A percentile compares a stretch with the other conserved stretches of the same genome.
These are phyloP conservation scores for Mycogona germanica DNA, from an alignment of 2,888 invertebrate species.

Conservation along the genomic window DNA sequence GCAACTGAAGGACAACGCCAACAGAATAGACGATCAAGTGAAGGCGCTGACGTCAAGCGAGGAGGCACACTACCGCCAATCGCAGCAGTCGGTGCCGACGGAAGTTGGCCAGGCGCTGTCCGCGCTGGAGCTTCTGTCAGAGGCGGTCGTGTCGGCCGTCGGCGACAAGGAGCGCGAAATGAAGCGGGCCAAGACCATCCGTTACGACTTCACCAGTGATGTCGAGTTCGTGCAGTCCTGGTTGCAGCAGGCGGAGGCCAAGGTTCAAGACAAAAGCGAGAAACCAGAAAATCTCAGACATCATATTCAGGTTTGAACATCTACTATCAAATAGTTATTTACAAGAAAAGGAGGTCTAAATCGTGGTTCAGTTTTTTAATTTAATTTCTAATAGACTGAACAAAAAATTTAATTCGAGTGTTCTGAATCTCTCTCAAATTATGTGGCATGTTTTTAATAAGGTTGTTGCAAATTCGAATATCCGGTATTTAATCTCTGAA, in stretches of 20 bases:
- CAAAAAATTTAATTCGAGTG: too few relatives aligned
- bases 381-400: too few relatives aligned
- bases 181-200: slow-evolving; percentile 68
- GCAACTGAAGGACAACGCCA: slow-evolving; percentile 64
- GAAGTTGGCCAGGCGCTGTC: slow-evolving; percentile 70
- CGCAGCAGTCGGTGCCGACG: slow-evolving; percentile 51
- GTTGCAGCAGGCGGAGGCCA: slow-evolving; percentile 70
- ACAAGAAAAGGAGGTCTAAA: too few relatives aligned
- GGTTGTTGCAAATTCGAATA: too few relatives aligned
- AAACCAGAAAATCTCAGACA: slow-evolving; percentile 67
- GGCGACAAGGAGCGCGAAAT: slow-evolving; percentile 78
- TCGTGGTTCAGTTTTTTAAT: too few relatives aligned
- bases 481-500: too few relatives aligned
- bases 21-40: slow-evolving; percentile 23
- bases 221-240: slow-evolving; percentile 70
- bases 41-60: slow-evolving; percentile 35
- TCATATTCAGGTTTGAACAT: slow-evolving; percentile 44
- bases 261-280: slow-evolving; percentile 63
- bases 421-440: too few relatives aligned
- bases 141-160: slow-evolving; percentile 64
- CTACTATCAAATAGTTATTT: too few relatives aligned
- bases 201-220: slow-evolving; percentile 64
- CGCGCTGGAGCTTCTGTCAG: slow-evolving; percentile 65
- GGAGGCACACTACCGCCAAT: slow-evolving; percentile 45
- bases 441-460: too few relatives aligned